phyloP scores from a whole-genome alignment of 2,888 invertebrate species.

The Lottia gigantea region DNA sequence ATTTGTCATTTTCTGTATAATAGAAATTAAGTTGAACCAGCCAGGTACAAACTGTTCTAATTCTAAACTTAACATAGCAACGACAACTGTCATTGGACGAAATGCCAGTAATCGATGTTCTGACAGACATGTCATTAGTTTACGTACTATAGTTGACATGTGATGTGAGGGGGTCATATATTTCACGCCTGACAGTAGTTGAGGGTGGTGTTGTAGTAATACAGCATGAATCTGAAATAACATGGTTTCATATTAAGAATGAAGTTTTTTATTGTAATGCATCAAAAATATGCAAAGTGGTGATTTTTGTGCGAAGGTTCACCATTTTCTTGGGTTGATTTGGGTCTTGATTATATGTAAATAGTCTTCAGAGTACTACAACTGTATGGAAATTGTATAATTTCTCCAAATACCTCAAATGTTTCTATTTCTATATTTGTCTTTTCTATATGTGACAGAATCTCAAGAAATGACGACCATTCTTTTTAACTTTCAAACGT shows the following conservation, averaged over 20 bases:
- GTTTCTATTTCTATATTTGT: too few species aligned
- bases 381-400: too few species aligned
- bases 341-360: too few species aligned
- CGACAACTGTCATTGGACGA: slow-evolving; percentile 80
- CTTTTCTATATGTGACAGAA: too few species aligned
- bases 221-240: slow-evolving; percentile 59
- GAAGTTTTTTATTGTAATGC: background rate
- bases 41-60: slow-evolving; percentile 58
- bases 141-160: slow-evolving; percentile 57
- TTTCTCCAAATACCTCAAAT: too few species aligned
- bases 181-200: slow-evolving; percentile 55
- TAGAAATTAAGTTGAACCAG: slow-evolving; percentile 60
- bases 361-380: too few species aligned
- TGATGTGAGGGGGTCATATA: slow-evolving; percentile 63
- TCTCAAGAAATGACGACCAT: too few species aligned
- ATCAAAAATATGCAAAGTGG: too few species aligned
- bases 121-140: slow-evolving; percentile 71
- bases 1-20: slow-evolving; percentile 58
- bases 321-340: too few species aligned
- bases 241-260: background rate
- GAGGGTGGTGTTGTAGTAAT: slow-evolving; percentile 61
- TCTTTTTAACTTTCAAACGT: too few species aligned
- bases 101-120: slow-evolving; percentile 76
- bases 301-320: too few species aligned
- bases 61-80: slow-evolving; percentile 81